Evolutionary conservation across 2,888 invertebrate species (phyloP).

Genomic region (Glyphotaelius pellucidus): DNA sequence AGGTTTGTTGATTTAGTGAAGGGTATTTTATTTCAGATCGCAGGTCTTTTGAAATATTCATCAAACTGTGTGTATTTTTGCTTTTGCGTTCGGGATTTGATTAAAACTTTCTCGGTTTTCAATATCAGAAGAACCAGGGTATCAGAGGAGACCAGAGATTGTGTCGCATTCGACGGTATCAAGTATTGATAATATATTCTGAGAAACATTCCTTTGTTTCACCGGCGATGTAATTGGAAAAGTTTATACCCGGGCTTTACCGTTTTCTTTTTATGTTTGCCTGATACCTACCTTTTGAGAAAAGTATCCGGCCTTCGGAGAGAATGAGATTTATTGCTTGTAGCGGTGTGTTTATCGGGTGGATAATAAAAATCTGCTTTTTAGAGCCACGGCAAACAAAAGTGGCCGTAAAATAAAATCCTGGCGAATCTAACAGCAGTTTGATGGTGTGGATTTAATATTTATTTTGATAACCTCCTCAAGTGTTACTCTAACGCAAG

Average conservation of each 20-base stretch:
- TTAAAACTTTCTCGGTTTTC: conserved; percentile 8
- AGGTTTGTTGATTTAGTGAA: neutral
- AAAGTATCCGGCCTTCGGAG: conserved; percentile 29
- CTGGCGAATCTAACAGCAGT: neutral
- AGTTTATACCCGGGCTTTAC: conserved; percentile 58
- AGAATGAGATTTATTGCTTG: conserved; percentile 57
- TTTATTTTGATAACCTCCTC: conserved; percentile 51
- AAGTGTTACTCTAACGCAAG: conserved; percentile 59
- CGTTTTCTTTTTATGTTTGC: conserved; percentile 59
- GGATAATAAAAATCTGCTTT: conserved; percentile 58
- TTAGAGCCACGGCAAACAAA: conserved; percentile 9
- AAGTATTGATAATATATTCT: conserved; percentile 12
- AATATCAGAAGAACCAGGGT: neutral
- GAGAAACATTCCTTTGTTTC: conserved; percentile 54
- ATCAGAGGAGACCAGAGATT: conserved; percentile 12
- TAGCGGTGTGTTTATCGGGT: conserved; percentile 40
- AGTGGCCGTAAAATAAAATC: conserved; percentile 44
- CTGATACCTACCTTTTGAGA: conserved; percentile 50
- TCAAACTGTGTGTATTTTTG: conserved; percentile 8
- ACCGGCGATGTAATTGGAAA: conserved; percentile 62
- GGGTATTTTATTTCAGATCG: neutral
- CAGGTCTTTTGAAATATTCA: neutral
- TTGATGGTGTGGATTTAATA: conserved; percentile 52
- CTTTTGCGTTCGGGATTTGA: conserved; percentile 17
- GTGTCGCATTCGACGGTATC: neutral